Base-by-base conservation (phyloP, 2,888 invertebrate species). In the Oscheius sp. region DNA sequence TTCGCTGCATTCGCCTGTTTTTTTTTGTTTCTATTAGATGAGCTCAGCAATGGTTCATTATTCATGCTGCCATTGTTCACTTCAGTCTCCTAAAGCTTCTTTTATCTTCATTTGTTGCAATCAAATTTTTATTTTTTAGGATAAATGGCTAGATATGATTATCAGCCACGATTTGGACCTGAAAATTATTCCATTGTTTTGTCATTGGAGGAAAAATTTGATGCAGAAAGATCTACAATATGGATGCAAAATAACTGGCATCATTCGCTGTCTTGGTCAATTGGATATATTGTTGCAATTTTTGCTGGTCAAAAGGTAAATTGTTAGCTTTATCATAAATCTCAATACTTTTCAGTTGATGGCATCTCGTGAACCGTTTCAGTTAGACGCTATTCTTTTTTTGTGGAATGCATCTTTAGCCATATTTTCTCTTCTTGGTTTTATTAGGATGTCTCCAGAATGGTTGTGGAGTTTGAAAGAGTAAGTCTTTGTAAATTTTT, bases 341-440 rank as follows among this genome's bases (percentile, higher is more conserved):
- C 3, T 35, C 35, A 29, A 66, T 82, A 35, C 3, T 35, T 6
- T 85, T 74, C 68, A 86, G 86, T 68, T 93, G 89, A 99, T 99
- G 98, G 93, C 94, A 89, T 93, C 92, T 88, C 92, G 97, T 85
- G 93, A 94, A 77, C 93, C 94, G 91, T 97, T 94, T 90, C 94
- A 95, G 88, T 91, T 99, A 64, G 92, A 95, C 78, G 93, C 94
- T 25, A 93, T 94, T 25, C 91, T 99, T 73, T 93, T 93, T 82
- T 89, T 94, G 80, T 99, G 98, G 98, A 99, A 96, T 91, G 93
- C 94, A 75, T 91, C 93, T 75, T 91, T 99, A 86, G 97, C 97
- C 23, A 92, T 93, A 77, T 99, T 99, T 91, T 91, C 94, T 95
- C 88, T 93, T 94, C 91, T 98, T 96, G 79, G 90, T 90, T 63